These are phyloP conservation scores for Loxodonta africana DNA, from an alignment of 2,113 vertebrate species.

Conservation along the genomic window DNA sequence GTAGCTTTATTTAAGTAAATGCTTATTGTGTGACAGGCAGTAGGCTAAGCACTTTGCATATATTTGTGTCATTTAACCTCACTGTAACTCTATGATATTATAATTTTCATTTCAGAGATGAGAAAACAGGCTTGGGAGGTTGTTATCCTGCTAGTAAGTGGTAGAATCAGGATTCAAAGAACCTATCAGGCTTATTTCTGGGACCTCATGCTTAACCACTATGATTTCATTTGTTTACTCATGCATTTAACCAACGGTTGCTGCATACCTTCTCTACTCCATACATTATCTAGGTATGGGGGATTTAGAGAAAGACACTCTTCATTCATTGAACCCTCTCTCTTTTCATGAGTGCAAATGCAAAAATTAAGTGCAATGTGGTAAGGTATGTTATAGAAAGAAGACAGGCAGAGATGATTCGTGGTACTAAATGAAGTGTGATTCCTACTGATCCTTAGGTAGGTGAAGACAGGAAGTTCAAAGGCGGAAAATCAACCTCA, in stretches of 20 bases:
- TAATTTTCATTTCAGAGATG: constrained; percentile 7
- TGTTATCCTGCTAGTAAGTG: not conserved
- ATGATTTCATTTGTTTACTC: not conserved
- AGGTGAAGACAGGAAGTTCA: not conserved
- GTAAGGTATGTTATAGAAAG: not conserved
- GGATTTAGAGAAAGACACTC: not conserved
- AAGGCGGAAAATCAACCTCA: not conserved
- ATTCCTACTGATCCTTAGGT: not conserved
- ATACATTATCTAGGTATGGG: not conserved
- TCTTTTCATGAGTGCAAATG: not conserved
- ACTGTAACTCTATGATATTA: not conserved
- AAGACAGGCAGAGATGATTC: not conserved
- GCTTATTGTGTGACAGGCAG: not conserved
- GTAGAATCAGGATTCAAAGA: not conserved
- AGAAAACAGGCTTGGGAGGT: not conserved
- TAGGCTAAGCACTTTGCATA: not conserved
- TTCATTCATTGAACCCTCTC: not conserved
- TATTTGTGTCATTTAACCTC: not conserved
- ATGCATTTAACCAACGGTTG: constrained; percentile 9
- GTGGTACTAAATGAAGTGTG: not conserved
- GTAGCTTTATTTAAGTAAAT: constrained; percentile 32
- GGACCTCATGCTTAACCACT: not conserved
- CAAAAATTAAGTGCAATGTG: not conserved
- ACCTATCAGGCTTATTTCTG: not conserved
- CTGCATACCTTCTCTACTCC: not conserved